phyloP scores from a whole-genome alignment of 2,888 invertebrate species.

The Volucella zonaria region DNA sequence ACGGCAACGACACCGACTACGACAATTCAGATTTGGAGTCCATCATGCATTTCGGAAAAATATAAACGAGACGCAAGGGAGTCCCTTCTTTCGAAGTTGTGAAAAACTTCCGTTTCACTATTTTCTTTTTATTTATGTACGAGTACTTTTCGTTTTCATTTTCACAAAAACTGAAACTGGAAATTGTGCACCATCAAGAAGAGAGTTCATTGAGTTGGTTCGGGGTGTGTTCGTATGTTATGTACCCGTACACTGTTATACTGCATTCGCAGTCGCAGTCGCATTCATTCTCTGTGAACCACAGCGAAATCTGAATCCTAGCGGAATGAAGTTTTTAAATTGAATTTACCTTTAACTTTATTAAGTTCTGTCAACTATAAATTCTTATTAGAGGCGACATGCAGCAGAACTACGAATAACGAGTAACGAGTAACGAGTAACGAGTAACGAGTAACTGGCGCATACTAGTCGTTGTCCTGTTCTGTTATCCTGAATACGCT shows the following conservation, averaged over 20 bases:
- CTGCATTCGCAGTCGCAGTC: slow-evolving; percentile 22
- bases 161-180: slow-evolving; percentile 12
- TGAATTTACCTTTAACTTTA: slow-evolving; percentile 74
- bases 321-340: slow-evolving; percentile 71
- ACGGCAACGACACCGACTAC: not conserved
- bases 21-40: slow-evolving; percentile 27
- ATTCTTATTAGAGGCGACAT: slow-evolving; percentile 75
- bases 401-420: slow-evolving; percentile 42
- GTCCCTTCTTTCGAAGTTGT: slow-evolving; percentile 28
- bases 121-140: not conserved
- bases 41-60: slow-evolving; percentile 34
- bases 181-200: slow-evolving; percentile 29
- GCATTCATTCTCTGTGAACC: slow-evolving; percentile 61
- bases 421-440: not conserved
- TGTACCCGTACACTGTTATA: not conserved
- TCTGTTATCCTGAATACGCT: slow-evolving; percentile 32
- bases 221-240: slow-evolving; percentile 1
- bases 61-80: slow-evolving; percentile 14
- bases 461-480: slow-evolving; percentile 55
- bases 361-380: slow-evolving; percentile 76
- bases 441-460: slow-evolving; percentile 7
- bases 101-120: not conserved
- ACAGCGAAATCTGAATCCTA: slow-evolving; percentile 68
- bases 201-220: slow-evolving; percentile 37
- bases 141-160: slow-evolving; percentile 7